Base-by-base conservation (phyloP, 2,113 vertebrate genomes). In the Campylomormyrus numenius region DNA sequence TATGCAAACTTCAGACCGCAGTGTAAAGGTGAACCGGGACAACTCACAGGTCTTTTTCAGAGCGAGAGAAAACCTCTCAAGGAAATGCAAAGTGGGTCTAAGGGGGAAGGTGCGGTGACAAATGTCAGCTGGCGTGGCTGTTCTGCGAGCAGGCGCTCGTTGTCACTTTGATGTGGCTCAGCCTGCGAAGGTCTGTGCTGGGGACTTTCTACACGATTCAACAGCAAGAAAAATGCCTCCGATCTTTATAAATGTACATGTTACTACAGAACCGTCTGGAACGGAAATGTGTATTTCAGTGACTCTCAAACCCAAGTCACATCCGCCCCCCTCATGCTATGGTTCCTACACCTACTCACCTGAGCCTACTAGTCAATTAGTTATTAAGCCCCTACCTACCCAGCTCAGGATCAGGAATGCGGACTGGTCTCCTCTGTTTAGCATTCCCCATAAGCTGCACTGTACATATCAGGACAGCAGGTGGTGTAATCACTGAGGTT, bases 131-230 rank as follows among this genome's bases (percentile, higher is more conserved):
- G 70, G 90, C 91, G 58, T 91, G 89, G 74, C 27, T 93, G 90
- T 89, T 77, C 88, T 88, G 31, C 21, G 27, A 52, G 87, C 0
- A 0, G 15, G 83, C 17, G 7, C 5, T 58, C 8, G 1, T 31
- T n/a, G 39, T 15, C 31, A 15, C 58, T 66, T 52, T 21, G 87
- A 27, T 84, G 74, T 86, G 31, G 94, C 49, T 5, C 27, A 2
- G 15, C 85, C 11, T 31, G 95, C 93, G 93, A 93, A 85, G 35
- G 49, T 49, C 31, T 39, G 89, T n/a, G 91, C 90, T 90, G 92
- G 87, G 92, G 93, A 66, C 91, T 91, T 90, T 94, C 92, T 46
- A 45, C 19, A 93, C 91, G 91, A 92, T 92, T 91, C 93, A 46
- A 46, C 91, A 31, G 89, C 31, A 48, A 84, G 45, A 24, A 45